Evolutionary conservation across 92 coral and sea anemone species (phyloP), one percentile per base, ranked within the genome.

Genomic region (Palythoa heliodiscus): DNA sequence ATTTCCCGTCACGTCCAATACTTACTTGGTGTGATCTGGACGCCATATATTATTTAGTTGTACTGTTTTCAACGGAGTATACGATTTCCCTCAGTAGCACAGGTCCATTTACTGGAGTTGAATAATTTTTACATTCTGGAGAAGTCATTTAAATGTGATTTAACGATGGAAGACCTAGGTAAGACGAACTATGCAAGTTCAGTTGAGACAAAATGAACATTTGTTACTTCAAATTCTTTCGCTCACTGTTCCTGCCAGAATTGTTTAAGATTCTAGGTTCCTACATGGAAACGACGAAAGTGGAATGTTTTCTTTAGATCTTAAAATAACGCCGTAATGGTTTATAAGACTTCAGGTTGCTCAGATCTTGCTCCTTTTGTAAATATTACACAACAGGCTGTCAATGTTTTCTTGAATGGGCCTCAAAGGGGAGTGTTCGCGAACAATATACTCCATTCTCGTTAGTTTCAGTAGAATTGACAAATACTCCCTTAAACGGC

Each of bases 151-250:
- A 80, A 66, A 48, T 80, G 84, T 80, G 84, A 80, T 80, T 15
- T 80, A 52, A 79, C 83, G 48, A 93, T 93, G 91, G 97, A 93
- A 43, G 97, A 93, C 67, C 63, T 93, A 67, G 97, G 97, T 93
- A 76, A 85, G 97, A 43, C 52, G 20, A 39, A 23, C 19, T 58
- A 14, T 58, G 19, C 20, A 57, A 43, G 5, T 57, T 71, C 47
- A 29, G 14, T 64, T 10, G 53, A 23, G 39, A 75, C 47, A 75
- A 75, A 52, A 20, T 74, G 78, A 74, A 52, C 79, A 75, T 47
- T 74, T 47, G 53, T 52, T 75, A 29, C 52, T 40, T 52, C 48
- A 39, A 64, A 53, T 29, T 52, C 23, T 69, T 72, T 54, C 47
- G 47, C 64, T 52, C 68, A 7, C 55, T 35, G 43, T 70, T 63